Conservation (phyloP, 2,113 vertebrate species). For the Ivindomyrus marchei region DNA sequence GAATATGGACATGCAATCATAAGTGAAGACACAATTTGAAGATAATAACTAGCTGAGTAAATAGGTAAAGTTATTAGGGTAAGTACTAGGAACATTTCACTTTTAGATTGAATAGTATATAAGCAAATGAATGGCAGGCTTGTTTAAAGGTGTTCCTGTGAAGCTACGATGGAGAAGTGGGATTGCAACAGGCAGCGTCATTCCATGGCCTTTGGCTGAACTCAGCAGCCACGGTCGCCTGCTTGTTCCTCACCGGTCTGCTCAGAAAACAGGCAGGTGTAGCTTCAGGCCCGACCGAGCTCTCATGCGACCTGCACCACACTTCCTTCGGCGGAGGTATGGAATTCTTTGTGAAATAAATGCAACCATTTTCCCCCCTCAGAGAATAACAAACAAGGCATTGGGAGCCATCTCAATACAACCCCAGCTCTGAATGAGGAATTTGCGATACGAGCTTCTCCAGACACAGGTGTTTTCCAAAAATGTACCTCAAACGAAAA, state of each 20-base stretch:
- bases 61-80: neutral
- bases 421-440: neutral
- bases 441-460: neutral
- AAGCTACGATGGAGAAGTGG: neutral
- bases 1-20: neutral
- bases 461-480: neutral
- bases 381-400: neutral
- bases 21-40: neutral
- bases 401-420: neutral
- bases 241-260: constrained; percentile 47
- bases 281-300: constrained; percentile 27
- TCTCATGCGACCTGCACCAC: constrained; percentile 36
- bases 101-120: neutral
- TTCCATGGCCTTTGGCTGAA: constrained; percentile 48
- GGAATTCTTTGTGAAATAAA: neutral
- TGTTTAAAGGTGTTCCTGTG: neutral
- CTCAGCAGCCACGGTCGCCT: constrained; percentile 49
- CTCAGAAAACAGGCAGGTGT: constrained; percentile 54
- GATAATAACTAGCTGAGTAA: neutral
- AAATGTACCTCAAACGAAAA: neutral
- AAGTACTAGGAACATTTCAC: neutral
- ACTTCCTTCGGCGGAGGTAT: constrained; percentile 31
- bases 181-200: neutral
- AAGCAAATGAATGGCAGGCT: neutral
- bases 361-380: neutral